Evolutionary conservation across 1,140 invertebrate species (phyloP), one percentile per base, ranked within the genome.

Genomic region (Drosophila athabasca): DNA sequence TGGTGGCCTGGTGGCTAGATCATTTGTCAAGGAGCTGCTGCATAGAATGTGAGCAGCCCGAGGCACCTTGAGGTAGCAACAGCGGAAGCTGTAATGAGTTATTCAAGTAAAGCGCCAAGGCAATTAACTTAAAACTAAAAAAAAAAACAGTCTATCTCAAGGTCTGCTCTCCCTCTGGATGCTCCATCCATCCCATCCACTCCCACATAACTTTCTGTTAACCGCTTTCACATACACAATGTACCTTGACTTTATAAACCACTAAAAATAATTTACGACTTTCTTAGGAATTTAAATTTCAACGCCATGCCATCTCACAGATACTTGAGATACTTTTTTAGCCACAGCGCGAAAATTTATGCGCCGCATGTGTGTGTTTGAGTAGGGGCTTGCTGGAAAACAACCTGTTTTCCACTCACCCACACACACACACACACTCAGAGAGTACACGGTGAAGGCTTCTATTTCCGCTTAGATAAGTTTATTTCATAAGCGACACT

Each of bases 401-500:
- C 83, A 87, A 87, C 83, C 82, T 87, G 83, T 87, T 87, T 64
- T 61, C 64, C 49, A 46, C 52, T 39, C 62, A 57, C 39, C 62
- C 65, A 48, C 69, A 59, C 59, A 69, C 35, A 45, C 72, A 51
- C 45, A 81, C 79, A 57, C 66, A 70, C 58, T 26, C 41, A 35
- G 17, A n/a, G 39, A 6, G 41, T 2, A 45, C 62, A 62, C 59
- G 62, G 50, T 54, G 50, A 62, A 41, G 69, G 35, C 74, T 74
- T 89, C 80, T 88, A 89, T 88, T 88, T 88, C 84, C 84, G 84
- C 84, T 88, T 84, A 88, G 84, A 88, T 88, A 88, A 88, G 79
- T 88, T 88, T 84, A 89, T 88, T 88, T 88, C 79, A 88, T 88
- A 89, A 83, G 69, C 84, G 84, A 89, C 84, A 89, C 84, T 88